These are phyloP conservation scores for Sinosuthora webbiana DNA, from an alignment of 2,113 vertebrate species.

Conservation along the genomic window DNA sequence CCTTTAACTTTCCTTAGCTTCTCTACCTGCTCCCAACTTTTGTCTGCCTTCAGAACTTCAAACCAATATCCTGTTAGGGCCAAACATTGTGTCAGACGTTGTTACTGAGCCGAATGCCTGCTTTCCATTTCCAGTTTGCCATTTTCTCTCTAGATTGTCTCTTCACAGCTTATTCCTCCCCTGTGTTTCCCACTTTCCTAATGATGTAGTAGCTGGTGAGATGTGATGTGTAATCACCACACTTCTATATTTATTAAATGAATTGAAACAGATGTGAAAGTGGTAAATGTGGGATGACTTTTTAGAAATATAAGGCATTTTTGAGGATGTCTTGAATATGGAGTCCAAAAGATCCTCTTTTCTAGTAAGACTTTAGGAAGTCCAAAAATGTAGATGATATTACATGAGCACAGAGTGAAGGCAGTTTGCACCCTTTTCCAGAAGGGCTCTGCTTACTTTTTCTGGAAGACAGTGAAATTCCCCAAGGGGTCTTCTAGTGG, in stretches of 20 bases:
- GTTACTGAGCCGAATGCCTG: background rate
- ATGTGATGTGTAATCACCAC: background rate
- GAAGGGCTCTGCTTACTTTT: background rate
- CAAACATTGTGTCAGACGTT: background rate
- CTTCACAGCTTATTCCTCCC: background rate
- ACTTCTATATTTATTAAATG: background rate
- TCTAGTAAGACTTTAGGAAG: background rate
- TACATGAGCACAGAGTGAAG: background rate
- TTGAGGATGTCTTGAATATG: background rate
- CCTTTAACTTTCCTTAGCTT: background rate
- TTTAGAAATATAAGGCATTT: background rate
- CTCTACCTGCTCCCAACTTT: background rate
- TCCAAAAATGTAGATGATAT: background rate
- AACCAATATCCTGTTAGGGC: background rate
- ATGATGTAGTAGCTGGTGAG: background rate
- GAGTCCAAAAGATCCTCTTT: background rate
- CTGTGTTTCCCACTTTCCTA: background rate
- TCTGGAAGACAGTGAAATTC: background rate
- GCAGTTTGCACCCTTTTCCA: background rate
- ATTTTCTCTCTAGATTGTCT: background rate
- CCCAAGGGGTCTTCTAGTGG: background rate
- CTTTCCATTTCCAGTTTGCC: background rate
- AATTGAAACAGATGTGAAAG: background rate
- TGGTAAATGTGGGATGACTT: background rate
- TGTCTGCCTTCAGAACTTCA: background rate